These are phyloP conservation scores for Sweltsa coloradensis DNA, from an alignment of 1,140 invertebrate species.

Conservation along the genomic window DNA sequence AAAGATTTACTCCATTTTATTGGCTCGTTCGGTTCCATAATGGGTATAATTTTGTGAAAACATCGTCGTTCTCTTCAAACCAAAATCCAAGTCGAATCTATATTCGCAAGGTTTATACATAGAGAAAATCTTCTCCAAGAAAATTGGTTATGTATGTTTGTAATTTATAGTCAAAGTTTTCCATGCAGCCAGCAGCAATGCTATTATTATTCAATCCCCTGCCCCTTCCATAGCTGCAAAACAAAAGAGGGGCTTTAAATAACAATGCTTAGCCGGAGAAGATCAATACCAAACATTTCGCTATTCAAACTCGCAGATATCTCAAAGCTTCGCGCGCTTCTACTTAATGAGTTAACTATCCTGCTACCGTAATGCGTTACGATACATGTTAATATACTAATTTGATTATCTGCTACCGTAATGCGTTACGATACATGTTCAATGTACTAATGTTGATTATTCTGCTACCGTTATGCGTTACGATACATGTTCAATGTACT, in stretches of 20 bases:
- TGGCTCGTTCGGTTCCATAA: slow-evolving; percentile 1
- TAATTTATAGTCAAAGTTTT: slow-evolving; percentile 12
- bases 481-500: too few relatives aligned
- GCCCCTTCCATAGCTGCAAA: slow-evolving; percentile 1
- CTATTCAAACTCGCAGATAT: slow-evolving; percentile 3
- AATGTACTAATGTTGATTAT: too few relatives aligned
- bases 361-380: too few relatives aligned
- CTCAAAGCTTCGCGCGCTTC: not conserved
- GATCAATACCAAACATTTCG: slow-evolving; percentile 4
- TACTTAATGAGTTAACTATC: too few relatives aligned
- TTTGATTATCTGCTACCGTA: too few relatives aligned
- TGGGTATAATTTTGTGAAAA: slow-evolving; percentile 10
- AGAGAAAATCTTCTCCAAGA: slow-evolving; percentile 7
- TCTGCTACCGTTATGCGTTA: too few relatives aligned
- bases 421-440: too few relatives aligned
- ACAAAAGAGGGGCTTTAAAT: slow-evolving; percentile 9
- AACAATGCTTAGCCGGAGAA: slow-evolving; percentile 6
- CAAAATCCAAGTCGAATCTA: slow-evolving; percentile 9
- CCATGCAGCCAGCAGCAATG: slow-evolving; percentile 7
- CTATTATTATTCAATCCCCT: slow-evolving; percentile 9
- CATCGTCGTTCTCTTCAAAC: not conserved
- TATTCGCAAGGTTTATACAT: slow-evolving; percentile 6
- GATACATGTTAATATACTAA: too few relatives aligned
- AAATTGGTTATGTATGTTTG: slow-evolving; percentile 12
- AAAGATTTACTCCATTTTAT: too few relatives aligned